Evolutionary conservation across 2,113 vertebrate genomes (phyloP).

Genomic region (Promerops cafer): DNA sequence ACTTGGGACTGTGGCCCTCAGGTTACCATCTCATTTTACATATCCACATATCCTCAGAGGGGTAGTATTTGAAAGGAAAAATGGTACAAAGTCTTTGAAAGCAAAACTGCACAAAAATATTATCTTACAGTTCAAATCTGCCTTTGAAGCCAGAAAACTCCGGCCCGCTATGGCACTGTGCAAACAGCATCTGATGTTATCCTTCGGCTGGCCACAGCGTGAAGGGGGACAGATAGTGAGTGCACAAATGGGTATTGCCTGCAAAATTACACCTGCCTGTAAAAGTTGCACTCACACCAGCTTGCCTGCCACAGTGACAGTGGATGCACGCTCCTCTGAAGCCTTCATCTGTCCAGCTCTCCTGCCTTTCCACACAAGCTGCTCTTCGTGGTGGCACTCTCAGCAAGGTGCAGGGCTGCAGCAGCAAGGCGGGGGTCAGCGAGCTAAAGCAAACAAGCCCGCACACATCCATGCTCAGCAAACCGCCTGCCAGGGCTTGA

Average conservation of each 20-base stretch:
- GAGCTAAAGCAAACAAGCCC: neutral
- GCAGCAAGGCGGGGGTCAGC: neutral
- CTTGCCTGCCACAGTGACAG: neutral
- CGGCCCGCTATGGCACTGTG: rapidly evolving
- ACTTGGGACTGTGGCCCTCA: neutral
- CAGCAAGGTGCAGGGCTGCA: neutral
- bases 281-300: neutral
- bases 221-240: neutral
- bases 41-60: neutral
- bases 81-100: neutral
- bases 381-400: neutral
- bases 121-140: neutral
- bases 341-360: neutral
- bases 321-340: rapidly evolving
- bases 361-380: neutral
- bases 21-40: neutral
- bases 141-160: neutral
- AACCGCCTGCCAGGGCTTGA: neutral
- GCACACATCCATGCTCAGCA: neutral
- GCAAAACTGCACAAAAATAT: neutral
- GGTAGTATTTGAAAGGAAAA: neutral
- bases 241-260: neutral
- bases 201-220: neutral
- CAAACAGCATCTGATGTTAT: neutral
- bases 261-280: neutral